A percentile compares a stretch with the other conserved stretches of the same genome.
These are phyloP conservation scores for Oncopeltus fasciatus DNA, from an alignment of 1,140 invertebrate genomes.

Conservation along the genomic window DNA sequence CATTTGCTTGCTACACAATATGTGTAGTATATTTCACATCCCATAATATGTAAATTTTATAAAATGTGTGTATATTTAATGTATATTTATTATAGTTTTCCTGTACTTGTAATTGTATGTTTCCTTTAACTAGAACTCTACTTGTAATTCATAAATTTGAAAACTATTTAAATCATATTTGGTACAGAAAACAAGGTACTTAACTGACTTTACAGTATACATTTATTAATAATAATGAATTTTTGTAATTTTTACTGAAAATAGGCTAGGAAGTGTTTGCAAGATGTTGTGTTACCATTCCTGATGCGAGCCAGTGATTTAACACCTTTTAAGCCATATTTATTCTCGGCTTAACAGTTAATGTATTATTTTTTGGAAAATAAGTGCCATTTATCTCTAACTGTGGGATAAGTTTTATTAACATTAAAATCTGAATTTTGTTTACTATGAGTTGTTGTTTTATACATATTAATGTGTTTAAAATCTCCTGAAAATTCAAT, in stretches of 20 bases:
- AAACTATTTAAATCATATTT: background rate
- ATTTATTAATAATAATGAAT: background rate
- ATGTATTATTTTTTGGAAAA: background rate
- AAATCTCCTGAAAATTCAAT: background rate
- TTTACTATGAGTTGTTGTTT: background rate
- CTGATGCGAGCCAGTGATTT: background rate
- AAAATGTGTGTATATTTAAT: slow-evolving; percentile 12
- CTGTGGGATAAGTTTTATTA: background rate
- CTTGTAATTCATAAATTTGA: background rate
- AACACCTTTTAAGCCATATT: background rate
- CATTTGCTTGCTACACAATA: background rate
- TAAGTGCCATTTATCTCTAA: background rate
- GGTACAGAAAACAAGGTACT: background rate
- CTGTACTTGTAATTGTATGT: background rate
- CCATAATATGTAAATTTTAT: slow-evolving; percentile 8
- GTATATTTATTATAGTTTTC: slow-evolving; percentile 10
- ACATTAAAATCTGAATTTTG: background rate
- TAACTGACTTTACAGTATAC: background rate
- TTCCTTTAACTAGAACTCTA: slow-evolving; percentile 3
- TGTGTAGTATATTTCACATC: background rate
- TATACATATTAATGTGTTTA: background rate
- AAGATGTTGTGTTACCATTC: background rate
- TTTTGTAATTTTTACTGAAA: background rate
- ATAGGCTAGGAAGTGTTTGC: background rate
- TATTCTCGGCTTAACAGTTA: background rate